Evolutionary conservation across 2,888 invertebrate genomes (phyloP).

Genomic region (Phortica okadai): DNA sequence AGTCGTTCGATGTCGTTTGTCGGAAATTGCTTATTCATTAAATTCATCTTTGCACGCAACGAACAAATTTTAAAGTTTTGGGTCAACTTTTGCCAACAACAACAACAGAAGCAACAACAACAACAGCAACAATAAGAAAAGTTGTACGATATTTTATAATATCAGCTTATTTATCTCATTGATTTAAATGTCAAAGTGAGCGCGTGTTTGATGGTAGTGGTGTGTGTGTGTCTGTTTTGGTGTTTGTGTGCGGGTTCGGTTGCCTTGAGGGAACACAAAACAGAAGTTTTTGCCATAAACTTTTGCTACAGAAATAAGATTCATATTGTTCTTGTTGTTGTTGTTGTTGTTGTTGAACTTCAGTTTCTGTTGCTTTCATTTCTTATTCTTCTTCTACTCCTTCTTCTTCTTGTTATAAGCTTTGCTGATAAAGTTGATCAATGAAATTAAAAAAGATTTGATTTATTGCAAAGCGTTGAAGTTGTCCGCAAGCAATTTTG

Average conservation of each 20-base stretch:
- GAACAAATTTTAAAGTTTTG: slow-evolving; percentile 23
- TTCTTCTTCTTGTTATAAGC: background rate
- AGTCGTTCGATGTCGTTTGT: slow-evolving; percentile 39
- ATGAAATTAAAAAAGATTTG: slow-evolving; percentile 70
- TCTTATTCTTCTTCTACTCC: background rate
- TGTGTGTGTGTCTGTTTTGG: no score
- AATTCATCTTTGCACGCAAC: slow-evolving; percentile 27
- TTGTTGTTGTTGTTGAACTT: background rate
- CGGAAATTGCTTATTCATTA: slow-evolving; percentile 58
- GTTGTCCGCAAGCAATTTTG: slow-evolving; percentile 13
- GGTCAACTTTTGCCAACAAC: slow-evolving; percentile 8
- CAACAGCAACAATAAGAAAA: background rate
- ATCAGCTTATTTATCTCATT: slow-evolving; percentile 54
- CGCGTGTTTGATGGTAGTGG: no score
- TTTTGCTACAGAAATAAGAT: background rate
- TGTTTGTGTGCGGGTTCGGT: no score
- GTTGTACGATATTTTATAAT: slow-evolving; percentile 26
- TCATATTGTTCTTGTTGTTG: background rate
- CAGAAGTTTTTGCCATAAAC: slow-evolving; percentile 19
- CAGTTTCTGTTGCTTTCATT: background rate
- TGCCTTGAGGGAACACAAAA: no score
- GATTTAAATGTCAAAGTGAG: slow-evolving; percentile 61
- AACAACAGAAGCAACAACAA: background rate
- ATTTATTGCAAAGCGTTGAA: slow-evolving; percentile 46
- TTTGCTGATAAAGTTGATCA: slow-evolving; percentile 59